Percentiles rank a stretch among this genome's conserved stretches.
Conservation (phyloP, 2,113 vertebrate genomes). For the Phyllostomus hastatus region DNA sequence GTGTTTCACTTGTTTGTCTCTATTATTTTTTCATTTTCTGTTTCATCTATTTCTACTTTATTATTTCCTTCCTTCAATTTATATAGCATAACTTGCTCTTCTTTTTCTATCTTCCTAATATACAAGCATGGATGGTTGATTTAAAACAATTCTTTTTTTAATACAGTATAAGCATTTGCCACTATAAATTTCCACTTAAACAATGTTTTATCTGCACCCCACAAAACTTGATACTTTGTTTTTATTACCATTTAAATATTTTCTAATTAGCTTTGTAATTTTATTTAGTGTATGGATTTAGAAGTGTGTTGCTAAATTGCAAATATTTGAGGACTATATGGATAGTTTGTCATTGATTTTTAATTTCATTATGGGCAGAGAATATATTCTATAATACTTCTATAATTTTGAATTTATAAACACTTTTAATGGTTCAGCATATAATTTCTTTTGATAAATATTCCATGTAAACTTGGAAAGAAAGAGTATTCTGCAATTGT, state of each 20-base stretch:
- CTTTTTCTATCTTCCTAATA: background rate
- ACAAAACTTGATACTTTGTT: background rate
- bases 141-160: background rate
- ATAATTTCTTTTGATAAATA: background rate
- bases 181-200: background rate
- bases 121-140: background rate
- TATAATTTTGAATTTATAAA: background rate
- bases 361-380: background rate
- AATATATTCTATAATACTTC: background rate
- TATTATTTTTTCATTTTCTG: background rate
- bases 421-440: background rate
- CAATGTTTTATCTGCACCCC: background rate
- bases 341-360: background rate
- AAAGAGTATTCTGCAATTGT: background rate
- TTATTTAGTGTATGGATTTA: background rate
- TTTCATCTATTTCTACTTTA: background rate
- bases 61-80: background rate
- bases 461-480: background rate
- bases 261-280: background rate
- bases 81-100: background rate
- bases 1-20: background rate
- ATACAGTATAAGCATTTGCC: background rate
- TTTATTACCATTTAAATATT: background rate
- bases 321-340: background rate
- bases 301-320: background rate